A percentile compares a stretch with the other conserved stretches of the same genome.
Conservation (phyloP, 2,797 vertebrate species). For the Gorsachius magnificus region DNA sequence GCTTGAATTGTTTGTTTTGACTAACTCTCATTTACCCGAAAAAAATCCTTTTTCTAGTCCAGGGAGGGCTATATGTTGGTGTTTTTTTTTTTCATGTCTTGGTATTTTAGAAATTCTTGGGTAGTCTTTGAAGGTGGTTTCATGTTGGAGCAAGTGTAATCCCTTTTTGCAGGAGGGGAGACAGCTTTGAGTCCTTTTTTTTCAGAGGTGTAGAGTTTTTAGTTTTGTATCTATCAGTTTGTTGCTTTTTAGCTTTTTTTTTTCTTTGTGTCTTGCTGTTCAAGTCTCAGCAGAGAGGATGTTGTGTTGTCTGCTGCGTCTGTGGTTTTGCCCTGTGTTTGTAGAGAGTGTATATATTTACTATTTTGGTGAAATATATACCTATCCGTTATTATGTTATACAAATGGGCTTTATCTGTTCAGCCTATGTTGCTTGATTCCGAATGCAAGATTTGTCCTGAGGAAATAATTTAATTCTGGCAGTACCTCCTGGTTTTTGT, state of each 20-base stretch:
- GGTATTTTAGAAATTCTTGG: conserved; percentile 49
- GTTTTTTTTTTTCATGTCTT: background rate
- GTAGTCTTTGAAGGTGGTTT: conserved; percentile 50
- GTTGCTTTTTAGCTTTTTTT: background rate
- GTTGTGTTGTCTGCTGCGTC: background rate
- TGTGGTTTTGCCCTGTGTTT: conserved; percentile 48
- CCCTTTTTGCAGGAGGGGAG: conserved; percentile 1
- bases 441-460: conserved; percentile 37
- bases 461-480: conserved; percentile 64
- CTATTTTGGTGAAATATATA: conserved; percentile 39
- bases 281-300: conserved; percentile 53
- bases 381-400: conserved; percentile 34
- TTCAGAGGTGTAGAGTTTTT: background rate
- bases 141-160: conserved; percentile 55
- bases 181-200: background rate
- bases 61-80: background rate
- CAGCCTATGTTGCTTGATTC: conserved; percentile 24
- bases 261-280: conserved; percentile 7
- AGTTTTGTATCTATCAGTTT: background rate
- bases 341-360: conserved; percentile 32
- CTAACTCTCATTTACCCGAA: background rate
- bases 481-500: conserved; percentile 43
- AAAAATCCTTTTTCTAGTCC: background rate
- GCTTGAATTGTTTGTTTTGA: conserved; percentile 30
- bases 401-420: conserved; percentile 58